phyloP scores from a whole-genome alignment of 2,888 invertebrate genomes.

The Pollenia amentaria region DNA sequence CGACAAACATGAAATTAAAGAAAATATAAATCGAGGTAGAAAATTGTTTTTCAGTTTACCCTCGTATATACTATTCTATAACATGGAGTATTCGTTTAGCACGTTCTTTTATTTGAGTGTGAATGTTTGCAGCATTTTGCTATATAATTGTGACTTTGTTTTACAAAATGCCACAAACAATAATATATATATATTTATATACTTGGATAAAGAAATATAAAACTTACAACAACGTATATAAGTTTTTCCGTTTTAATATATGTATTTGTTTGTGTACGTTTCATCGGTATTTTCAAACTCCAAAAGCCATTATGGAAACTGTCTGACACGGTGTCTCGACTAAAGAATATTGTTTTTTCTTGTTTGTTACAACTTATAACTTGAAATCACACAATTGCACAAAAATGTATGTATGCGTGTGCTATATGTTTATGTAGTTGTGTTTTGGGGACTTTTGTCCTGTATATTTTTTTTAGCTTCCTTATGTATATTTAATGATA shows the following conservation, averaged over 20 bases:
- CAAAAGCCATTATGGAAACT: constrained; percentile 53
- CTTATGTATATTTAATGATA: constrained; percentile 34
- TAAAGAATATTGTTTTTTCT: constrained; percentile 44
- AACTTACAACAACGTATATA: constrained; percentile 10
- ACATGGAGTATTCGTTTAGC: neutral
- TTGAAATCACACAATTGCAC: neutral
- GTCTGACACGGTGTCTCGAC: constrained; percentile 72
- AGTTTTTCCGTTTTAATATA: constrained; percentile 6
- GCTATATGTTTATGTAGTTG: neutral
- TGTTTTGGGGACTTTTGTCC: constrained; percentile 31
- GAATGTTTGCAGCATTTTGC: constrained; percentile 2
- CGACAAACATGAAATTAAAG: too few species aligned
- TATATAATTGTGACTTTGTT: constrained; percentile 49
- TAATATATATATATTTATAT: neutral
- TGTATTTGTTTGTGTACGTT: constrained; percentile 5
- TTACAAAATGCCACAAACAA: constrained; percentile 16
- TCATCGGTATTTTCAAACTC: constrained; percentile 43
- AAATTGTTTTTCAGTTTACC: neutral
- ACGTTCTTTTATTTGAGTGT: constrained; percentile 6
- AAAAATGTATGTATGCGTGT: neutral
- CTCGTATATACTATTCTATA: neutral
- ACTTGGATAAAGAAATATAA: neutral
- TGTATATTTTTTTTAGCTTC: constrained; percentile 25
- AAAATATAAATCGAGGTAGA: too few species aligned
- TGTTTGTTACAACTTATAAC: constrained; percentile 16